phyloP scores from a whole-genome alignment of 30 jellyfish, hydroid and myxozoan species.

The Chironex yamaguchii region DNA sequence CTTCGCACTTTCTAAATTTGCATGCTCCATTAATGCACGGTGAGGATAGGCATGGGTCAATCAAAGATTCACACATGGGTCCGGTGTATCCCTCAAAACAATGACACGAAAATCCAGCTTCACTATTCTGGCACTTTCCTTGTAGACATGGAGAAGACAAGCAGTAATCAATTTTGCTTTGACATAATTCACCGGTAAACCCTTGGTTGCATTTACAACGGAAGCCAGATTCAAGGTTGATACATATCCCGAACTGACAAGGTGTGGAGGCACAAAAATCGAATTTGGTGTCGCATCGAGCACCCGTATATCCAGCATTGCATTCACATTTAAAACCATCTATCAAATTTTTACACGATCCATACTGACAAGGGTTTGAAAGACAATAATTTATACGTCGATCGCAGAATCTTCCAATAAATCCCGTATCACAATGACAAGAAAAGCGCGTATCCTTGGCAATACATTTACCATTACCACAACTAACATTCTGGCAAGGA shows the following conservation, averaged over 20 bases:
- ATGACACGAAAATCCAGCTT: slow-evolving; percentile 20
- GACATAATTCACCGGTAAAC: slow-evolving; percentile 39
- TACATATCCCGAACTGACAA: slow-evolving; percentile 51
- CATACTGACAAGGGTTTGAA: slow-evolving; percentile 32
- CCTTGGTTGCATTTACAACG: slow-evolving; percentile 46
- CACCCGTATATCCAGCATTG: slow-evolving; percentile 45
- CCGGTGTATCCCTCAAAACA: slow-evolving; percentile 61
- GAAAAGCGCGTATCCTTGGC: slow-evolving; percentile 1
- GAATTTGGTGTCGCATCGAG: slow-evolving; percentile 6
- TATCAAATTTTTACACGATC: slow-evolving; percentile 25
- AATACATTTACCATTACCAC: slow-evolving; percentile 67
- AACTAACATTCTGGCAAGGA: slow-evolving; percentile 52
- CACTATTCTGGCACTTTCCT: slow-evolving; percentile 44
- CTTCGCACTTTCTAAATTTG: neutral
- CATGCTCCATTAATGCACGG: slow-evolving; percentile 68
- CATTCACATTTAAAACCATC: slow-evolving; percentile 56
- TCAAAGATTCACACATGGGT: slow-evolving; percentile 41
- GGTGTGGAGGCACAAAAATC: slow-evolving; percentile 42
- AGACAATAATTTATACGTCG: slow-evolving; percentile 21
- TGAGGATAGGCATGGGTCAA: slow-evolving; percentile 41
- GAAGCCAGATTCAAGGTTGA: slow-evolving; percentile 19
- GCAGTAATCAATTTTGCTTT: slow-evolving; percentile 45
- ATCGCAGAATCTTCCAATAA: slow-evolving; percentile 40
- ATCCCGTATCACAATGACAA: slow-evolving; percentile 58
- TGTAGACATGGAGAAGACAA: slow-evolving; percentile 39